These are phyloP conservation scores for Mus caroli DNA, from an alignment of 2,797 vertebrate genomes.

Conservation along the genomic window DNA sequence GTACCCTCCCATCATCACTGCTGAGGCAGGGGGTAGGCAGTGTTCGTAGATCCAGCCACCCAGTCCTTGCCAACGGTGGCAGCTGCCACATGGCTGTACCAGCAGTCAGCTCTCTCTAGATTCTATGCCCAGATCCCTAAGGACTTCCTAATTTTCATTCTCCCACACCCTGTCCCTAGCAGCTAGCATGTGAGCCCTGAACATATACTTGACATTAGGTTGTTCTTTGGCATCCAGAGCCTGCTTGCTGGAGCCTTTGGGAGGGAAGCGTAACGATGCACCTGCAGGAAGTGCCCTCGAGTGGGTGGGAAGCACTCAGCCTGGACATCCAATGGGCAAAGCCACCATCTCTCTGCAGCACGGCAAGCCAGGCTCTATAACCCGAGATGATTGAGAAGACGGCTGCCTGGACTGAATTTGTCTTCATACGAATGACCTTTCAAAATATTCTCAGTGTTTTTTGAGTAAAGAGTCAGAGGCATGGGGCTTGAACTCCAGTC, in stretches of 20 bases:
- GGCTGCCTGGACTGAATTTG: not conserved
- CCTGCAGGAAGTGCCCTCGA: not conserved
- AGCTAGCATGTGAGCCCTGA: not conserved
- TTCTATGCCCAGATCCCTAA: not conserved
- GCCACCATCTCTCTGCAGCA: not conserved
- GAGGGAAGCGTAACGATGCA: fast-evolving
- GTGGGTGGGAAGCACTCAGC: not conserved
- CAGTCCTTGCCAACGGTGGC: not conserved
- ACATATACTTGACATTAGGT: fast-evolving
- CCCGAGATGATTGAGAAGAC: not conserved
- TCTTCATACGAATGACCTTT: not conserved
- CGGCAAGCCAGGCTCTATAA: too few relatives aligned
- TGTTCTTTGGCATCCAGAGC: not conserved
- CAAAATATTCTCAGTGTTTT: not conserved
- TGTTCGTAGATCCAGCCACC: not conserved
- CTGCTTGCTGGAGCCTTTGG: not conserved
- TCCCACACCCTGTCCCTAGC: not conserved
- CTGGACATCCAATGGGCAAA: too few relatives aligned
- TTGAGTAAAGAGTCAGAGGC: not conserved
- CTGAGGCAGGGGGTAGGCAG: not conserved
- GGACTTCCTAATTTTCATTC: not conserved
- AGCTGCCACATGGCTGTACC: not conserved
- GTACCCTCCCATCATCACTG: not conserved
- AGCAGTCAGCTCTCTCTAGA: not conserved
- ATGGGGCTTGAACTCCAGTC: not conserved